A percentile compares a stretch with the other conserved stretches of the same genome.
Conservation (phyloP, 2,888 invertebrate species). For the Cantharis rustica region DNA sequence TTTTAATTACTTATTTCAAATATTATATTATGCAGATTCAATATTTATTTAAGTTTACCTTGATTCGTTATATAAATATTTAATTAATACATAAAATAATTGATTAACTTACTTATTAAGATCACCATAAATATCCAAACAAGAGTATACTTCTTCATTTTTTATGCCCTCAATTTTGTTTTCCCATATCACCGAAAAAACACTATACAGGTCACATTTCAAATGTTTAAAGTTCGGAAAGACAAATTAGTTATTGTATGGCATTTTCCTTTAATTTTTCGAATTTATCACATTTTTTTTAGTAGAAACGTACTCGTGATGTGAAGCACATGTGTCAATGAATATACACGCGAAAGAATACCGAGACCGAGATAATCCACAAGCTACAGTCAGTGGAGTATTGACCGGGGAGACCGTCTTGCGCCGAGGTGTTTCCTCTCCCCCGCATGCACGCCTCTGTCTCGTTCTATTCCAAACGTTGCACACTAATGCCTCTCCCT, state of each 20-base stretch:
- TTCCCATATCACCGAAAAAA: conserved; percentile 26
- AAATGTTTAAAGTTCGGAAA: conserved; percentile 8
- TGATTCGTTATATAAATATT: neutral
- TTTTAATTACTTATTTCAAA: neutral
- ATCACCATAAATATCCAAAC: conserved; percentile 27
- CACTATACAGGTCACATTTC: conserved; percentile 29
- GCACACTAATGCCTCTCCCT: neutral
- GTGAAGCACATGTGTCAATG: conserved; percentile 31
- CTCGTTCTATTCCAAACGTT: conserved; percentile 4
- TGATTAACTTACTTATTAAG: conserved; percentile 17
- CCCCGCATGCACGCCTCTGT: conserved; percentile 26
- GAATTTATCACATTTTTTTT: conserved; percentile 23
- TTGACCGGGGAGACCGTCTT: conserved; percentile 39
- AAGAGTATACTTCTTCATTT: conserved; percentile 28
- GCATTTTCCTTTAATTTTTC: conserved; percentile 8
- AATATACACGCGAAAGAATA: conserved; percentile 35
- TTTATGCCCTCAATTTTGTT: conserved; percentile 29
- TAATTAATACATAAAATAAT: neutral
- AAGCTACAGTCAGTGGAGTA: conserved; percentile 35
- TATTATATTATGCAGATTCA: neutral
- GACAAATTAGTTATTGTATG: neutral
- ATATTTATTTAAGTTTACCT: neutral
- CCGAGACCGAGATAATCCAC: conserved; percentile 24
- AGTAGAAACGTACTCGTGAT: conserved; percentile 26
- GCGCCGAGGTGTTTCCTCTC: conserved; percentile 34